Evolutionary conservation across 2,888 invertebrate species (phyloP).

Genomic region (Lypha dubia): DNA sequence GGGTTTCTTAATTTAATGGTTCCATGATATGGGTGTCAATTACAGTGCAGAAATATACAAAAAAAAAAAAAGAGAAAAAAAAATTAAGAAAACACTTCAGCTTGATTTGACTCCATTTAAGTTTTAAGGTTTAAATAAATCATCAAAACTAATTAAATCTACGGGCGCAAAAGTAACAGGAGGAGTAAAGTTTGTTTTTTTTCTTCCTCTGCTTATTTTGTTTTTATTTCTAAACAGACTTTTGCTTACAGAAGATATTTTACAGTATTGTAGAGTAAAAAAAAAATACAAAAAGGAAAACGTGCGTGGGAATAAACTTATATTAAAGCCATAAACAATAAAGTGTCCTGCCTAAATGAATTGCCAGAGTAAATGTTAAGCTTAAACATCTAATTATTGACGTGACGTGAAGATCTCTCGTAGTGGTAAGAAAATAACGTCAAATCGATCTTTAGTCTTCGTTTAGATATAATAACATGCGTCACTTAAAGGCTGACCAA

Average conservation of each 20-base stretch:
- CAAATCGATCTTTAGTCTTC: neutral
- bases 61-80: too few species aligned
- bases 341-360: constrained; percentile 46
- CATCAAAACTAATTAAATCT: constrained; percentile 72
- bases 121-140: constrained; percentile 69
- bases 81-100: constrained; percentile 56
- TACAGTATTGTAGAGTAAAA: constrained; percentile 13
- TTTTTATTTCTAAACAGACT: constrained; percentile 32
- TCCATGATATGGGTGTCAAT: constrained; percentile 71
- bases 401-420: constrained; percentile 44
- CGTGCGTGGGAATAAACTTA: constrained; percentile 66
- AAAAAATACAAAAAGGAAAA: too few species aligned
- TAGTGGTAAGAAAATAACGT: constrained; percentile 21
- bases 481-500: too few species aligned
- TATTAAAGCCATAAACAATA: constrained; percentile 53
- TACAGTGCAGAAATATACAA: constrained; percentile 59
- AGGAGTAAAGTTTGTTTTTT: constrained; percentile 42
- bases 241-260: neutral
- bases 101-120: constrained; percentile 61
- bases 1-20: constrained; percentile 68
- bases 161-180: constrained; percentile 51
- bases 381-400: constrained; percentile 53
- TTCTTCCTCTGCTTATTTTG: neutral
- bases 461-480: too few species aligned
- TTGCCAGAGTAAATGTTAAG: constrained; percentile 14